Evolutionary conservation across 35 echinoderm and acorn worm species (phyloP).

Genomic region (Nesometra sesokonis): DNA sequence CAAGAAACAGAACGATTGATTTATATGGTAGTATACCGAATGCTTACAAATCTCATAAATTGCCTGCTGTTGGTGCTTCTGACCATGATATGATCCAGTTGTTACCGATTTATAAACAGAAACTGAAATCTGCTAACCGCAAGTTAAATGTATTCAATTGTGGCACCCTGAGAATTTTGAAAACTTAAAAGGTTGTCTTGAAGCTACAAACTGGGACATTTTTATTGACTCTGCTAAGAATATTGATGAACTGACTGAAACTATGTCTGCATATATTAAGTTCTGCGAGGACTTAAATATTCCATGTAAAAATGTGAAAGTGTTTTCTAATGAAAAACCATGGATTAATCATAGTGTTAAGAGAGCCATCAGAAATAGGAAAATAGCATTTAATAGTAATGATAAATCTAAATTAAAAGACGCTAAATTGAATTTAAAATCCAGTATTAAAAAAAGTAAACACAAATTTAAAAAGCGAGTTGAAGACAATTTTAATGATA

Average conservation of each 20-base stretch:
- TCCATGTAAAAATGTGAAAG: constrained; percentile 13
- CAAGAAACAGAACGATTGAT: constrained; percentile 16
- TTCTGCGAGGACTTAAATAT: constrained; percentile 45
- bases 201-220: constrained; percentile 41
- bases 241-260: constrained; percentile 29
- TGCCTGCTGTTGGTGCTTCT: constrained; percentile 13
- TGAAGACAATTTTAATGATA: too few relatives aligned
- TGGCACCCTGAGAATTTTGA: constrained; percentile 18
- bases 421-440: too few relatives aligned
- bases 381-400: neutral
- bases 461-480: too few relatives aligned
- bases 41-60: neutral
- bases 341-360: constrained; percentile 9
- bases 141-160: neutral
- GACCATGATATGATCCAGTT: constrained; percentile 26
- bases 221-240: constrained; percentile 20
- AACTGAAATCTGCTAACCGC: constrained; percentile 1
- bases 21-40: constrained; percentile 3
- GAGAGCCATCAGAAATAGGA: neutral
- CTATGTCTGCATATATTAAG: constrained; percentile 30
- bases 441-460: too few relatives aligned
- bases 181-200: constrained; percentile 19
- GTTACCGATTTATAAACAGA: constrained; percentile 15
- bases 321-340: constrained; percentile 44
- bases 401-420: too few relatives aligned